Base-by-base conservation (phyloP, 2,113 vertebrate genomes). In the Oreochromis spilurus region DNA sequence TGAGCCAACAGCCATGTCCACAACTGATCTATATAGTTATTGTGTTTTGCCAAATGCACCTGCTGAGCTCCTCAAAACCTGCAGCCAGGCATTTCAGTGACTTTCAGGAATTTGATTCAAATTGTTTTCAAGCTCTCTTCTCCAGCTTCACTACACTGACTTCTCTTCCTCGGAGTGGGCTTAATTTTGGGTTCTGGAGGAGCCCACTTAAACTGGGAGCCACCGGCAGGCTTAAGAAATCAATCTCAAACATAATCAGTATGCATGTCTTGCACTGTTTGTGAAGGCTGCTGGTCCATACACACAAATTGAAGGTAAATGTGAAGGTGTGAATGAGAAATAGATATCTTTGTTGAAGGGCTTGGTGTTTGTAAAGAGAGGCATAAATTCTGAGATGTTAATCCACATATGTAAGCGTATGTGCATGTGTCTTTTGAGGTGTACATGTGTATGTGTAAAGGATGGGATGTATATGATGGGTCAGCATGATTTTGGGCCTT, bases 401-500 rank as follows among this genome's bases (percentile, higher is more conserved):
- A 43, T 84, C 2, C 54, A 70, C 36, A 85, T 43, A 48, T 7
- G 31, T 85, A 83, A 21, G n/a, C n/a, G 48, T 78, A 24, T 82
- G 5, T 80, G 55, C 45, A 19, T 75, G 60, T 88, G 21, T 79
- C 14, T 70, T 9, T 57, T 50, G 3, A n/a, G 19, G 78, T 85
- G 84, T 81, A 7, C 55, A 62, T 70, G 45, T 90, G 65, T 48
- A 13, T 79, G 52, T 75, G 58, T 89, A 83, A 87, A 85, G 57
- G 80, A 95, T 93, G 94, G 85, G 83, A 95, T 89, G 95, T 88
- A 82, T 88, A 85, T 91, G 90, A 95, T 93, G 93, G 94, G 93
- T 94, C 91, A 93, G 90, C 89, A 83, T 94, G 93, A 90, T 94
- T 93, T 90, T 91, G 89, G 91, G 95, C 90, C 91, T 98, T 99